A percentile compares a stretch with the other conserved stretches of the same genome.
phyloP scores from a whole-genome alignment of 2,888 invertebrate species.

The Myathropa florea region DNA sequence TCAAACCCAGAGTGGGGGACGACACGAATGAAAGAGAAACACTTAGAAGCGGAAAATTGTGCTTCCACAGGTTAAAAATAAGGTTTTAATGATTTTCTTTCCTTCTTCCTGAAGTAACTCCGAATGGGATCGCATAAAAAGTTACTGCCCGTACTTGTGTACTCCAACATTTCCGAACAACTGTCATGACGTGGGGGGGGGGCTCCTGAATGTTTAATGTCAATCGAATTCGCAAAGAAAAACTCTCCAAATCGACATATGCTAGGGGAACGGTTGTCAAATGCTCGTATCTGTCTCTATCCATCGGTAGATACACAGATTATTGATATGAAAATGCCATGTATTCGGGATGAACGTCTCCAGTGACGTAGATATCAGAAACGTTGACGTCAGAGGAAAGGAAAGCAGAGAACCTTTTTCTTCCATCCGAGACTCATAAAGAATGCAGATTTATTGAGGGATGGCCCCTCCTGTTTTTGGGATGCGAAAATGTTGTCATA shows the following conservation, averaged over 20 bases:
- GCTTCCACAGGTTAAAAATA: slow-evolving; percentile 57
- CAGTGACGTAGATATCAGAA: neutral
- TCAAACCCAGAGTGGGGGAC: slow-evolving; percentile 8
- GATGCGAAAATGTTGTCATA: neutral
- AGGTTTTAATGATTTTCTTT: neutral
- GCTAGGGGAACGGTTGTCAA: neutral
- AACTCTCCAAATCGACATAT: neutral
- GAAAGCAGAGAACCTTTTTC: neutral
- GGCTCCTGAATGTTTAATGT: neutral
- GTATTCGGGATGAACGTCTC: neutral
- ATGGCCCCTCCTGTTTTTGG: neutral
- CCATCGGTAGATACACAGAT: neutral
- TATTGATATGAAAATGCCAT: neutral
- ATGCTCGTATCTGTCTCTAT: neutral
- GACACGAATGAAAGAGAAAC: neutral
- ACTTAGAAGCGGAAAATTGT: neutral
- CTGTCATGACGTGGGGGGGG: neutral
- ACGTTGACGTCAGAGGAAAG: neutral
- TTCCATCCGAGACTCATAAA: neutral
- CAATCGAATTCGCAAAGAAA: neutral
- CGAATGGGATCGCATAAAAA: neutral
- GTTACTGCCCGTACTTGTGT: neutral
- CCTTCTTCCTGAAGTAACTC: neutral
- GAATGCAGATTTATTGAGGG: too few relatives aligned
- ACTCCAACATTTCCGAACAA: neutral